Evolutionary conservation across 2,888 invertebrate genomes (phyloP).

Genomic region (Hipparchia sbordonii): DNA sequence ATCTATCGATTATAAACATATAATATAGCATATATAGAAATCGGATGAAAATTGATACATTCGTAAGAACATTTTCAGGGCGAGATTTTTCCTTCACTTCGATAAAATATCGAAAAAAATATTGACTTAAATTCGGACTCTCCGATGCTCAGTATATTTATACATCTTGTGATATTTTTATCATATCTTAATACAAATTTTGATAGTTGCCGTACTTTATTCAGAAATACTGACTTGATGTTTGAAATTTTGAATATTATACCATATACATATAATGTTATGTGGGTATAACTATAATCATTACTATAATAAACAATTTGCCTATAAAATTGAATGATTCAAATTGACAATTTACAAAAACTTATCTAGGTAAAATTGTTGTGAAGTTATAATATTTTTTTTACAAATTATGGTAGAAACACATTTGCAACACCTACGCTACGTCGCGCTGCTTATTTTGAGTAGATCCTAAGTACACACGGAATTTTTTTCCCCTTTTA

Average conservation of each 20-base stretch:
- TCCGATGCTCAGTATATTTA: slow-evolving; percentile 19
- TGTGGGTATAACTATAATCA: neutral
- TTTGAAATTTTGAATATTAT: slow-evolving; percentile 10
- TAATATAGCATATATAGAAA: neutral
- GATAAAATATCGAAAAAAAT: slow-evolving; percentile 16
- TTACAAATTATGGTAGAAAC: slow-evolving; percentile 10
- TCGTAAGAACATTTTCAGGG: neutral
- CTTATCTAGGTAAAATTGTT: neutral
- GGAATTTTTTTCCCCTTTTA: neutral
- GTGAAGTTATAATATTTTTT: neutral
- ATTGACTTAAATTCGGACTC: slow-evolving; percentile 20
- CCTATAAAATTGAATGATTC: slow-evolving; percentile 28
- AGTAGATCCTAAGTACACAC: no score
- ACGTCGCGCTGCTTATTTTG: neutral
- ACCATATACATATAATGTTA: neutral
- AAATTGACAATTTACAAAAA: slow-evolving; percentile 28
- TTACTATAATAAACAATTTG: slow-evolving; percentile 19
- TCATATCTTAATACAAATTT: neutral
- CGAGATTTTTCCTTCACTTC: slow-evolving; percentile 13
- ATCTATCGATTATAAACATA: no score
- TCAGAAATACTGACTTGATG: neutral
- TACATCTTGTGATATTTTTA: slow-evolving; percentile 25
- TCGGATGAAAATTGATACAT: neutral
- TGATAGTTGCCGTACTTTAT: slow-evolving; percentile 17
- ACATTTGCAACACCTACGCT: neutral